Evolutionary conservation across 2,797 vertebrate genomes (phyloP).

Genomic region (Coendou prehensilis): DNA sequence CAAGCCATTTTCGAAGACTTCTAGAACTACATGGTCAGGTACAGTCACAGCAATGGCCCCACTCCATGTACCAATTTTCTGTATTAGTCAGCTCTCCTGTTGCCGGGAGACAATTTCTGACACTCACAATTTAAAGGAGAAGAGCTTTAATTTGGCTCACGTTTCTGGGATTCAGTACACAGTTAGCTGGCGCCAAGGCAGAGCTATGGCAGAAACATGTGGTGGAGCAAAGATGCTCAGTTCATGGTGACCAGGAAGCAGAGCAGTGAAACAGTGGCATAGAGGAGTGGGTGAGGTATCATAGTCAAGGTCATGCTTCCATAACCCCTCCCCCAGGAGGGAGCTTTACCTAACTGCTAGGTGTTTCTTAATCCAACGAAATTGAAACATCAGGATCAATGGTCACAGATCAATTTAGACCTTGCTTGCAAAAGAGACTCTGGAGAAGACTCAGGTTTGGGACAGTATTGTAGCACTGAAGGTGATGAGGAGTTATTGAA

Average conservation of each 20-base stretch:
- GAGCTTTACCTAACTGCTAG: neutral
- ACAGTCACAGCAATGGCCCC: neutral
- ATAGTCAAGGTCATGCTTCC: neutral
- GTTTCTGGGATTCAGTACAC: neutral
- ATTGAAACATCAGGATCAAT: neutral
- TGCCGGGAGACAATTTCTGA: neutral
- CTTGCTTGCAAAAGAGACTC: neutral
- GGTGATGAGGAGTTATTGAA: neutral
- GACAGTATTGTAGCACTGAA: neutral
- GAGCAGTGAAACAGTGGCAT: neutral
- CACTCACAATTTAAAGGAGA: neutral
- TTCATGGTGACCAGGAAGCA: neutral
- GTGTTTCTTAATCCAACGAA: neutral
- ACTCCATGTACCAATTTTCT: neutral
- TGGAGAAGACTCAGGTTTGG: neutral
- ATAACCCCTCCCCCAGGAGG: neutral
- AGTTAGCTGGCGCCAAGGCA: neutral
- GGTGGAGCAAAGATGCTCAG: neutral
- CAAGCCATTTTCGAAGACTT: neutral
- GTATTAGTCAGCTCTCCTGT: neutral
- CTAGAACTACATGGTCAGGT: neutral
- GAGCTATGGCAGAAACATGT: neutral
- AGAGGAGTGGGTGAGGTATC: neutral
- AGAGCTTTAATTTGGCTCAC: neutral
- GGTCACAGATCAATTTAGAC: neutral